These are phyloP conservation scores for Myrmophylax atrothorax DNA, from an alignment of 2,113 vertebrate genomes.

Conservation along the genomic window DNA sequence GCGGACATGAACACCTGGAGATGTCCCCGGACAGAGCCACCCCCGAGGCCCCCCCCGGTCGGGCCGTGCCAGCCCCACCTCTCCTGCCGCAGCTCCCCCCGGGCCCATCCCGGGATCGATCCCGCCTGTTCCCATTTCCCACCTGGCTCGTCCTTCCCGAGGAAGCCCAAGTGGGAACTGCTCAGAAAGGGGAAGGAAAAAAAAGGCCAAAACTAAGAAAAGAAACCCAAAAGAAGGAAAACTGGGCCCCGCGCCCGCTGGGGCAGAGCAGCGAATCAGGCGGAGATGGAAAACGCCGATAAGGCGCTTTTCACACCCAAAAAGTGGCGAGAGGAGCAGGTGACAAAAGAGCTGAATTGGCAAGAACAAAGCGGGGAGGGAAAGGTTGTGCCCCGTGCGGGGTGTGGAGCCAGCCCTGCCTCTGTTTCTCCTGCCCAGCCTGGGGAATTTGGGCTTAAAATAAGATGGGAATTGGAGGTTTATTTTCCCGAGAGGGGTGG, in stretches of 20 bases:
- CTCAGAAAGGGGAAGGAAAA: background rate
- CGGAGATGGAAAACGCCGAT: background rate
- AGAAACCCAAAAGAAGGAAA: background rate
- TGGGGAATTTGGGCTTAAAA: fast-evolving
- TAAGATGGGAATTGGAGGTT: background rate
- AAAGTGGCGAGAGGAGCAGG: background rate
- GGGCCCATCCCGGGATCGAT: background rate
- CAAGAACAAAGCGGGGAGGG: background rate
- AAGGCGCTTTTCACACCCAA: background rate
- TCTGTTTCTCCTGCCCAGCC: background rate
- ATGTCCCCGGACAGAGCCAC: background rate
- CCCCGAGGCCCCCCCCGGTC: background rate
- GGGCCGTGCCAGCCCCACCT: background rate
- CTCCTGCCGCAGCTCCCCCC: background rate
- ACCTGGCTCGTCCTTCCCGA: background rate
- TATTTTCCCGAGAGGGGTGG: background rate
- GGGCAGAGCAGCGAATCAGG: background rate
- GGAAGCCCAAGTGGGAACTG: fast-evolving
- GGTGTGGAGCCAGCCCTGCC: background rate
- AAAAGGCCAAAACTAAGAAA: background rate
- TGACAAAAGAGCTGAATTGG: constrained; percentile 25
- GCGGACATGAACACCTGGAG: background rate
- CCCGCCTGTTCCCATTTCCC: background rate
- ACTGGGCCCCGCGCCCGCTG: fast-evolving
- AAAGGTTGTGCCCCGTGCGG: background rate